Evolutionary conservation across 2,113 vertebrate genomes (phyloP), one percentile per base, ranked within the genome.

Genomic region (Dasyornis broadbenti): DNA sequence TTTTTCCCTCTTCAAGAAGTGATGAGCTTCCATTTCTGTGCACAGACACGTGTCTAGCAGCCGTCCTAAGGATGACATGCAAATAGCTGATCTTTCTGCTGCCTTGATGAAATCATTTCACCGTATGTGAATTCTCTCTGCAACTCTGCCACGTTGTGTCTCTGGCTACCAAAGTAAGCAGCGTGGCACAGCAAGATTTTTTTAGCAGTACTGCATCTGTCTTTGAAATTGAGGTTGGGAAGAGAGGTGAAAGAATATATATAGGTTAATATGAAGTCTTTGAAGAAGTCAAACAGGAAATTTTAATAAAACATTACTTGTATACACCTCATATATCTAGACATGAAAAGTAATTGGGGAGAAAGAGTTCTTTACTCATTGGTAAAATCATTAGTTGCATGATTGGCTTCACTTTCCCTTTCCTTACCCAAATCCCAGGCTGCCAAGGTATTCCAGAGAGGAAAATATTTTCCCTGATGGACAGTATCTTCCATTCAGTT

Each of bases 321-420:
- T 82, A 35, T 68, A 20, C 8, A 56, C 30, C 50, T 94, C 22
- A 9, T 78, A 47, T 72, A 94, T 52, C 13, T 79, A 78, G 70
- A 44, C 30, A 6, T 70, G 33, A 85, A 82, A 94, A 82, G 49
- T 80, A 82, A 72, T 10, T 24, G 31, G 13, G 63, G 28, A 21
- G 9, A 13, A 30, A 35, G 22, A 31, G 5, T 6, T 75, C 87
- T 76, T 42, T 92, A 57, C 26, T 76, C 33, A 13, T 77, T 87
- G 86, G 47, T 88, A 85, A 89, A 94, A 88, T 35, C 27, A 54
- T 89, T 86, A 91, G 69, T 80, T 95, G 35, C 66, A 59, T 94
- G 87, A 45, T 69, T 91, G 90, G 66, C 82, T 88, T 95, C 68
- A 50, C 27, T 87, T 89, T 75, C 52, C 17, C 10, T 35, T 59